Conservation (phyloP, 2,888 invertebrate species). For the Folsomia candida region DNA sequence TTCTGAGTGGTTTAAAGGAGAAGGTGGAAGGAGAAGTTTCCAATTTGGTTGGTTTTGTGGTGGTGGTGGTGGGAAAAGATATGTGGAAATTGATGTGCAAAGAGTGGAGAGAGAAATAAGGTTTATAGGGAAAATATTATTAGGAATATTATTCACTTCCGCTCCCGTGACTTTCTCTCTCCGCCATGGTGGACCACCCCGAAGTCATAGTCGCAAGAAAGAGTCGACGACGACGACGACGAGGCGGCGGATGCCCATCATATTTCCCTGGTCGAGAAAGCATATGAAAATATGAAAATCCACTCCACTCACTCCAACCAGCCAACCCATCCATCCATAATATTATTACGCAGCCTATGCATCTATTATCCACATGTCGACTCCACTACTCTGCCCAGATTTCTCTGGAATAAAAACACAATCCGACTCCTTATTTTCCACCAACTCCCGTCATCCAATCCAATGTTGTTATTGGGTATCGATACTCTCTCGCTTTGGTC, state of each 20-base stretch:
- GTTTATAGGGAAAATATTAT: slow-evolving; percentile 50
- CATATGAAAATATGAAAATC: slow-evolving; percentile 8
- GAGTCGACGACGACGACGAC: neutral
- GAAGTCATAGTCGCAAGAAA: neutral
- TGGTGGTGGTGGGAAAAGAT: neutral
- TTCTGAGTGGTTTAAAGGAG: neutral
- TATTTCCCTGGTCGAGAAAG: slow-evolving; percentile 41
- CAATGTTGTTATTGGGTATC: slow-evolving; percentile 2
- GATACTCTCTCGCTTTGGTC: neutral
- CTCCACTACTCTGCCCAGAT: slow-evolving; percentile 3
- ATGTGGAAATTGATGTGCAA: slow-evolving; percentile 14
- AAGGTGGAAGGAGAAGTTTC: neutral
- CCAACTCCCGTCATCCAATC: slow-evolving; percentile 1
- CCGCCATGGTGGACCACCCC: slow-evolving; percentile 18
- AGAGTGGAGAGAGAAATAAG: slow-evolving; percentile 50
- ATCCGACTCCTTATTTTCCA: slow-evolving; percentile 5
- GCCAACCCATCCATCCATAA: slow-evolving; percentile 5
- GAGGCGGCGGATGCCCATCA: slow-evolving; percentile 38
- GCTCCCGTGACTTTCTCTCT: slow-evolving; percentile 45
- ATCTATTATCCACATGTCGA: slow-evolving; percentile 6
- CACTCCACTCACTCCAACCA: neutral
- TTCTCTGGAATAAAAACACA: slow-evolving; percentile 6
- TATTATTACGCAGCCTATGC: neutral
- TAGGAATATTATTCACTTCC: slow-evolving; percentile 51
- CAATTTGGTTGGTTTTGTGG: neutral